Evolutionary conservation across 2,888 invertebrate genomes (phyloP).

Genomic region (Lycocerus yunnanus): DNA sequence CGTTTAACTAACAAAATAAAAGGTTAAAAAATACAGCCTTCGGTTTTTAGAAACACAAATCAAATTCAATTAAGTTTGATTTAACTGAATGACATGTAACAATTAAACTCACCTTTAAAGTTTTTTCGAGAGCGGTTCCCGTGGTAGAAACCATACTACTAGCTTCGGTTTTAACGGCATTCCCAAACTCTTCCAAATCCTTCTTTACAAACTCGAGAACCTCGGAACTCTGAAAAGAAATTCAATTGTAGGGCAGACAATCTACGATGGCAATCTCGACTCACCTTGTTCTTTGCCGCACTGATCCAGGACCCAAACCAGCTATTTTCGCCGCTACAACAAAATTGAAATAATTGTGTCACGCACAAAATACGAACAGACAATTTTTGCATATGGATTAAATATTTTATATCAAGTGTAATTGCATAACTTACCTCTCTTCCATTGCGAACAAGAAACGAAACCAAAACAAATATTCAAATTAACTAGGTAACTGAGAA

Average conservation of each 20-base stretch:
- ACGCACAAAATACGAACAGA: slow-evolving; percentile 3
- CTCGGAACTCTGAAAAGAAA: slow-evolving; percentile 66
- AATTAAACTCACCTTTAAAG: slow-evolving; percentile 61
- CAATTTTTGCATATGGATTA: slow-evolving; percentile 9
- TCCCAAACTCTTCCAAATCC: slow-evolving; percentile 75
- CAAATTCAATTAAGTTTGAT: neutral
- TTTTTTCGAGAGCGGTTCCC: slow-evolving; percentile 70
- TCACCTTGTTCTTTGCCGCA: slow-evolving; percentile 55
- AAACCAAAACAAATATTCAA: neutral
- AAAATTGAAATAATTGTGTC: slow-evolving; percentile 10
- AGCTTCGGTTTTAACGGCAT: slow-evolving; percentile 73
- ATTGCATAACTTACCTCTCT: slow-evolving; percentile 38
- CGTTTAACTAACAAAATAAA: slow-evolving; percentile 63
- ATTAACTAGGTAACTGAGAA: neutral
- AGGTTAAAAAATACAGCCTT: neutral
- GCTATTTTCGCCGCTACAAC: slow-evolving; percentile 45
- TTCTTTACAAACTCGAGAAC: slow-evolving; percentile 78
- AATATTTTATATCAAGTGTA: slow-evolving; percentile 15
- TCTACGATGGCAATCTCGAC: neutral
- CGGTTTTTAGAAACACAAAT: neutral
- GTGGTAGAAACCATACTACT: slow-evolving; percentile 68
- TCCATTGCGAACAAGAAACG: slow-evolving; percentile 30
- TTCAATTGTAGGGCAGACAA: neutral
- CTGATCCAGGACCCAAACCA: slow-evolving; percentile 56
- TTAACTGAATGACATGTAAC: neutral